Percentiles rank a stretch among this genome's conserved stretches.
Evolutionary conservation across 2,888 invertebrate species (phyloP).

Genomic region (Phoronis australis): DNA sequence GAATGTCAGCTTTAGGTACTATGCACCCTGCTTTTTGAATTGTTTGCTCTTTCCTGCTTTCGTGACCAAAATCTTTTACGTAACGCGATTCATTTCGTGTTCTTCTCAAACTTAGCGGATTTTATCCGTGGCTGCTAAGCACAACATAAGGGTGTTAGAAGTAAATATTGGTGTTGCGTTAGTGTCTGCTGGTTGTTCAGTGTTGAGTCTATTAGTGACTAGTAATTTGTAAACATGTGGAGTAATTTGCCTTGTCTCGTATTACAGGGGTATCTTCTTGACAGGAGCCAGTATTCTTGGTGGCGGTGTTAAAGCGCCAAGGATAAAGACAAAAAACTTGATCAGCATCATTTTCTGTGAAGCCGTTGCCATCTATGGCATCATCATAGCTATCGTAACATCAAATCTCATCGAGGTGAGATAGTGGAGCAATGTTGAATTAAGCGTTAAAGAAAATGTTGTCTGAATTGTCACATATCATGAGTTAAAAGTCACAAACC

Average conservation of each 20-base stretch:
- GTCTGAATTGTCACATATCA: too few relatives aligned
- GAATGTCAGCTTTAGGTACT: too few relatives aligned
- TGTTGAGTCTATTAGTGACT: background rate
- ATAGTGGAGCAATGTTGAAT: background rate
- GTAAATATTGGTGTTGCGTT: too few relatives aligned
- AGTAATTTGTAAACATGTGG: background rate
- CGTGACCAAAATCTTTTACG: too few relatives aligned
- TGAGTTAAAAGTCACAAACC: too few relatives aligned
- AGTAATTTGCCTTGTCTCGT: constrained; percentile 1
- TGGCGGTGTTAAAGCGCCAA: constrained; percentile 95
- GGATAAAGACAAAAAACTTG: constrained; percentile 98
- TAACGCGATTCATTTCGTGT: too few relatives aligned
- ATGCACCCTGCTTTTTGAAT: too few relatives aligned
- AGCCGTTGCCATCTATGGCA: constrained; percentile 98
- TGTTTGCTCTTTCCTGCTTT: too few relatives aligned
- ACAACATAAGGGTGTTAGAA: too few relatives aligned
- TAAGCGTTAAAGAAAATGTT: background rate
- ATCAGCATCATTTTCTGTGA: constrained; percentile 99
- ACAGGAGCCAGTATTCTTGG: constrained; percentile 95
- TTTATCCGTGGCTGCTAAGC: too few relatives aligned
- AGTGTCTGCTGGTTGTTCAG: too few relatives aligned
- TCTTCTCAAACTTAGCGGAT: too few relatives aligned
- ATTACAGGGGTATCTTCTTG: constrained; percentile 82
- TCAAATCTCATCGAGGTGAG: constrained; percentile 66
- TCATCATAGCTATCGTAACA: constrained; percentile 96